A percentile compares a stretch with the other conserved stretches of the same genome.
phyloP scores from a whole-genome alignment of 2,113 vertebrate genomes.

The Tragelaphus strepsiceros region DNA sequence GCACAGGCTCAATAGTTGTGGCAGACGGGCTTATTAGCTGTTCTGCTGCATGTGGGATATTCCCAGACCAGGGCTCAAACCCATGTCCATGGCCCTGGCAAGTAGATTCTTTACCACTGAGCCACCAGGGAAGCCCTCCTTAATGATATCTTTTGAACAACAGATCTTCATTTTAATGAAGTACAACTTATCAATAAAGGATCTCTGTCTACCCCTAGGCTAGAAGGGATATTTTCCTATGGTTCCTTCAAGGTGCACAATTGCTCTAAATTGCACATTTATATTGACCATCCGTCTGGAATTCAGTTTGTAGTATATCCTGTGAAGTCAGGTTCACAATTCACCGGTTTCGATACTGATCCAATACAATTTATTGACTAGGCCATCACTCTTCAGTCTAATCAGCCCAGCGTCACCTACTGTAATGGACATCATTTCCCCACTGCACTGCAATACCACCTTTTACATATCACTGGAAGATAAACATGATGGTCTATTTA shows the following conservation, averaged over 20 bases:
- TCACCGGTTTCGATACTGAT: background rate
- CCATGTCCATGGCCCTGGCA: background rate
- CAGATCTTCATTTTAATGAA: background rate
- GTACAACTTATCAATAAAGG: background rate
- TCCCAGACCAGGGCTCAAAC: background rate
- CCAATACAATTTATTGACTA: background rate
- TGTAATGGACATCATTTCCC: background rate
- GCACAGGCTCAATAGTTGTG: background rate
- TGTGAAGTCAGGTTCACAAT: background rate
- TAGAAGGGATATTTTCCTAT: background rate
- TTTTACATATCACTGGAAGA: background rate
- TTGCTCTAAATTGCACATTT: background rate
- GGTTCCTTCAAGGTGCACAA: background rate
- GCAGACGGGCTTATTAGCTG: background rate
- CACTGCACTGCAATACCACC: background rate
- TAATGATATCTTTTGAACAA: background rate
- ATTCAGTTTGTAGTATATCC: background rate
- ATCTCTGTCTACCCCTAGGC: background rate
- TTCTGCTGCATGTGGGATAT: background rate
- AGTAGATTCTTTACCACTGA: background rate
- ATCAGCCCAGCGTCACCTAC: background rate
- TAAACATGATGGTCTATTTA: background rate
- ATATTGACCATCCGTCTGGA: background rate
- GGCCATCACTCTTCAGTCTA: background rate
- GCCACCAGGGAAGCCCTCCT: background rate